These are phyloP conservation scores for Ctenosaura bakeri DNA, from an alignment of 2,797 vertebrate species.

Conservation along the genomic window DNA sequence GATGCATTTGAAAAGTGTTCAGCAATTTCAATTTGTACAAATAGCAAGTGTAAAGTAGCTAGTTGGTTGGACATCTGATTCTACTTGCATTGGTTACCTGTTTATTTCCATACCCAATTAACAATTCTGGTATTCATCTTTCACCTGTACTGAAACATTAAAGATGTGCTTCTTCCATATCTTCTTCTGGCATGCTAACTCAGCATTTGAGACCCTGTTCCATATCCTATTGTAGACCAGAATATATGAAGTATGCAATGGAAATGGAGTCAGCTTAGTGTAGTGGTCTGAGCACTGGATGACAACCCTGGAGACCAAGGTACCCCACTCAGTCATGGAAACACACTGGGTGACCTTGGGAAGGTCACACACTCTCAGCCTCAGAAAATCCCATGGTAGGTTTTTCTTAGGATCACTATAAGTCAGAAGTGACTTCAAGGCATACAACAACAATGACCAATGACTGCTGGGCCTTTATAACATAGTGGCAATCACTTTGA, in stretches of 20 bases:
- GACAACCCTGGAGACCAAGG: too few species aligned
- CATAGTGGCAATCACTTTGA: not conserved
- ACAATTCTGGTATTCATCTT: not conserved
- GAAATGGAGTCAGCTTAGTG: too few species aligned
- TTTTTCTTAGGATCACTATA: too few species aligned
- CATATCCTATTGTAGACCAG: not conserved
- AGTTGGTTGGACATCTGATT: not conserved
- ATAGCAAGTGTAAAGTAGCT: not conserved
- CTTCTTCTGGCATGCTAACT: not conserved
- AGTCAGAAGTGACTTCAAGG: too few species aligned
- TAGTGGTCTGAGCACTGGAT: too few species aligned
- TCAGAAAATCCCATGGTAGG: too few species aligned
- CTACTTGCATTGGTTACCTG: not conserved
- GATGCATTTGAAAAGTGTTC: too few species aligned
- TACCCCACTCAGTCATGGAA: too few species aligned
- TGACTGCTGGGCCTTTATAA: not conserved
- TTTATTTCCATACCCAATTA: not conserved
- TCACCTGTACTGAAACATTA: not conserved
- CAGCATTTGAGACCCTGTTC: not conserved
- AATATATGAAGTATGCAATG: too few species aligned
- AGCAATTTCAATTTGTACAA: not conserved
- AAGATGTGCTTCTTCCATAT: not conserved
- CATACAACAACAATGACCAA: not conserved
- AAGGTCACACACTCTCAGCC: too few species aligned
- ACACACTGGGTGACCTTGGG: too few species aligned